Evolutionary conservation across 2,797 vertebrate species (phyloP).

Genomic region (Lagocephalus sceleratus): DNA sequence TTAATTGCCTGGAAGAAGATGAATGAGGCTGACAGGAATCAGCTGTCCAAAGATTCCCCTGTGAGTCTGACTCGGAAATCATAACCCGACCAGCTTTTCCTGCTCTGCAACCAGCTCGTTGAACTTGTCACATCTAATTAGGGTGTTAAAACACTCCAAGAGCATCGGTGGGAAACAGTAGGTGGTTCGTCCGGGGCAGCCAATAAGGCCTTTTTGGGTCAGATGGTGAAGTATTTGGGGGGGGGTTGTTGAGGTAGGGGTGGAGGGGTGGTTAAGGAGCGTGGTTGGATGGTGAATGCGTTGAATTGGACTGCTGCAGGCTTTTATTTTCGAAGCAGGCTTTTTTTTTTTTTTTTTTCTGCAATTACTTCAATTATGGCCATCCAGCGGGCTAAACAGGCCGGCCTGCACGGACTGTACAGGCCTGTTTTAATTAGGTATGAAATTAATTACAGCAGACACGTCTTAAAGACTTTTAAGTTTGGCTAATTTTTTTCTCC

Average conservation of each 20-base stretch:
- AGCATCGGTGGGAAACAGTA: slow-evolving; percentile 73
- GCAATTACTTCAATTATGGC: slow-evolving; percentile 71
- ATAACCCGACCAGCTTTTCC: slow-evolving; percentile 88
- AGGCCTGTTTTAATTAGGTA: slow-evolving; percentile 75
- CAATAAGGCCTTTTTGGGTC: slow-evolving; percentile 71
- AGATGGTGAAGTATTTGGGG: slow-evolving; percentile 40
- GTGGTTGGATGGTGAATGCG: slow-evolving; percentile 53
- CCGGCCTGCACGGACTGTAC: slow-evolving; percentile 56
- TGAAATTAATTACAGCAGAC: slow-evolving; percentile 81
- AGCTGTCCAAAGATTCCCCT: slow-evolving; percentile 72
- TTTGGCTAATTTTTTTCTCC: slow-evolving; percentile 66
- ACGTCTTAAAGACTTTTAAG: slow-evolving; percentile 78
- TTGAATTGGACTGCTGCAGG: slow-evolving; percentile 66
- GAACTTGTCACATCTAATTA: slow-evolving; percentile 98
- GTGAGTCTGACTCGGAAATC: slow-evolving; percentile 86
- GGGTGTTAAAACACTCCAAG: slow-evolving; percentile 81
- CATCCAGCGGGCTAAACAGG: slow-evolving; percentile 67
- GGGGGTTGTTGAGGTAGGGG: slow-evolving; percentile 3
- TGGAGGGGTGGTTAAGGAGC: slow-evolving; percentile 9
- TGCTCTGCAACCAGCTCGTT: slow-evolving; percentile 81
- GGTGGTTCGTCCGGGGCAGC: slow-evolving; percentile 70
- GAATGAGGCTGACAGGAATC: slow-evolving; percentile 74
- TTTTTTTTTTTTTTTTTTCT: slow-evolving; percentile 43
- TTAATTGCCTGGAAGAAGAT: slow-evolving; percentile 75
- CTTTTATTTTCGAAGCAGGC: slow-evolving; percentile 62